Conservation (phyloP, 2,888 invertebrate genomes). For the Diarsia rubi region DNA sequence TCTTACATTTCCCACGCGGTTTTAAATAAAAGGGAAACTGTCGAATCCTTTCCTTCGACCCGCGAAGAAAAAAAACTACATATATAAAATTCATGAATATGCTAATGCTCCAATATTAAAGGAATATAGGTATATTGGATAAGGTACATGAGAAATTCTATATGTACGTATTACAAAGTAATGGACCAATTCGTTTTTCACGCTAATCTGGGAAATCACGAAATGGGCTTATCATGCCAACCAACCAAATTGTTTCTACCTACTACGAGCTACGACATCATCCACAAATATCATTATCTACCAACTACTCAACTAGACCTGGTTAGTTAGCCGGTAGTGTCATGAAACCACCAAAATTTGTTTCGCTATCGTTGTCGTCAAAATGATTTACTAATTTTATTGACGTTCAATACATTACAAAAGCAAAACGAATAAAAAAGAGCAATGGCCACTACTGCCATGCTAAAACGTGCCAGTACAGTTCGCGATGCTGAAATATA, state of each 20-base stretch:
- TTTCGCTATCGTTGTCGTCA: background rate
- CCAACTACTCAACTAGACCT: no score
- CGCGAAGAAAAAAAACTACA: slow-evolving; percentile 46
- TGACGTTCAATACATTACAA: background rate
- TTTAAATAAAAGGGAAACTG: slow-evolving; percentile 54
- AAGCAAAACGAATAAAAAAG: background rate
- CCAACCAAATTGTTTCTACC: background rate
- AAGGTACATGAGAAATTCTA: slow-evolving; percentile 27
- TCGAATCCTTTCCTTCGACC: slow-evolving; percentile 41
- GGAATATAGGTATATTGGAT: slow-evolving; percentile 50
- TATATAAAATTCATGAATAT: slow-evolving; percentile 66
- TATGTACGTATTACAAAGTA: slow-evolving; percentile 3
- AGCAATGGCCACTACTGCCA: background rate
- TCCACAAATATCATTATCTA: background rate
- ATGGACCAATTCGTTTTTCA: background rate
- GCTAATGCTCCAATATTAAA: slow-evolving; percentile 61
- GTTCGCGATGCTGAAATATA: background rate
- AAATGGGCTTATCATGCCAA: background rate
- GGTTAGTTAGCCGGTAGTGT: background rate
- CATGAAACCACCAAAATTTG: background rate
- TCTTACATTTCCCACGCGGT: slow-evolving; percentile 62
- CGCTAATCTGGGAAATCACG: background rate
- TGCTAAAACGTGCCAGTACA: background rate
- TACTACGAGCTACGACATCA: background rate
- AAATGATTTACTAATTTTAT: background rate